Evolutionary conservation across 2,113 vertebrate species (phyloP).

Genomic region (Euleptes europaea): DNA sequence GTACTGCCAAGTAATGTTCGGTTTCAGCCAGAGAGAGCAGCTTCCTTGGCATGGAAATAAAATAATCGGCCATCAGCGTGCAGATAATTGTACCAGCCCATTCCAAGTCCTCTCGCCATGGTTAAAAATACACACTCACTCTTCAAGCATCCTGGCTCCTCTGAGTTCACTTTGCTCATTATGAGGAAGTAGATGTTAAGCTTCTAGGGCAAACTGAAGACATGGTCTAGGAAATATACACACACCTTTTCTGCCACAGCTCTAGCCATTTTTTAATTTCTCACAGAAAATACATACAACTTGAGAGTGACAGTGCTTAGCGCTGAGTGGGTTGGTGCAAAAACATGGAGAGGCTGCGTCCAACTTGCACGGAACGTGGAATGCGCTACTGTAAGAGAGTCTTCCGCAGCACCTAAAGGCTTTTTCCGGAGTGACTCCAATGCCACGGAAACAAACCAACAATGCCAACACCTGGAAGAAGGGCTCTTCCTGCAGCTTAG

Average conservation of each 20-base stretch:
- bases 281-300: neutral
- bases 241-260: neutral
- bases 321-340: neutral
- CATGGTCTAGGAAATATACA: neutral
- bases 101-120: too few relatives aligned
- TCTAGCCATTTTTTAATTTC: conserved; percentile 1
- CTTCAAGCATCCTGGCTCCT: neutral
- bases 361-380: conserved; percentile 20
- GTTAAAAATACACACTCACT: neutral
- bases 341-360: neutral
- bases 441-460: neutral
- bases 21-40: neutral
- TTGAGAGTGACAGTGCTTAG: neutral
- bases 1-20: neutral
- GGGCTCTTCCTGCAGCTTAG: neutral
- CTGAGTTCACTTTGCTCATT: neutral
- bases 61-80: neutral
- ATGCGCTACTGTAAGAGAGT: neutral
- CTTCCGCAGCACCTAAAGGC: conserved; percentile 43
- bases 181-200: neutral
- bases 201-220: neutral
- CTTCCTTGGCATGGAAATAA: neutral
- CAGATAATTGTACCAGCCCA: too few relatives aligned
- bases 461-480: neutral
- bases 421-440: conserved; percentile 51